These are phyloP conservation scores for Etheostoma spectabile DNA, from an alignment of 2,113 vertebrate species.

Conservation along the genomic window DNA sequence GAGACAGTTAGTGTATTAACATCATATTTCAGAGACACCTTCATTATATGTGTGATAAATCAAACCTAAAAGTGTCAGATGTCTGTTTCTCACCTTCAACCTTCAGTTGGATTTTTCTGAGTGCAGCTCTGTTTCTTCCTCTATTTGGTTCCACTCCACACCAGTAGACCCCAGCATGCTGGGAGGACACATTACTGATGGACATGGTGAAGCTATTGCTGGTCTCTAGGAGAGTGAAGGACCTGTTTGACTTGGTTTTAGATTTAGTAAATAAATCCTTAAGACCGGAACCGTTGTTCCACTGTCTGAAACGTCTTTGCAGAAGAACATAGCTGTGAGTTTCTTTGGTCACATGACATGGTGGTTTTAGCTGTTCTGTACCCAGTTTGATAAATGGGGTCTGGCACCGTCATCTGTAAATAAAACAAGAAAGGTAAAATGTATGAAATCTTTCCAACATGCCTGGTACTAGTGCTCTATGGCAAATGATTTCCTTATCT, in stretches of 20 bases:
- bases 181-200: slow-evolving; percentile 13
- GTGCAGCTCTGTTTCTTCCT: fast-evolving
- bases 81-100: not conserved
- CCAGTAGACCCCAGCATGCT: slow-evolving; percentile 28
- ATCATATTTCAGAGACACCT: not conserved
- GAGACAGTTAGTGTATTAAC: not conserved
- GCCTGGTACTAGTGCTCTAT: no score
- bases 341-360: not conserved
- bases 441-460: no score
- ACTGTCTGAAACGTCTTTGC: no score
- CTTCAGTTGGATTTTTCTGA: not conserved
- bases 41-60: not conserved
- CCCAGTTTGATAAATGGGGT: fast-evolving
- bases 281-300: not conserved
- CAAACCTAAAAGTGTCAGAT: not conserved
- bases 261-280: not conserved
- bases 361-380: not conserved
- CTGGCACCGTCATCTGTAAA: not conserved
- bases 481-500: no score
- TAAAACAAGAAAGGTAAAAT: no score
- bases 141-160: not conserved
- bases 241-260: not conserved
- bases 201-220: fast-evolving
- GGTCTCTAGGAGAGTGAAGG: not conserved
- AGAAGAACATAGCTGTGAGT: not conserved